Percentiles rank a stretch among this genome's conserved stretches.
phyloP scores from a whole-genome alignment of 2,113 vertebrate species.

The Gavia stellata region DNA sequence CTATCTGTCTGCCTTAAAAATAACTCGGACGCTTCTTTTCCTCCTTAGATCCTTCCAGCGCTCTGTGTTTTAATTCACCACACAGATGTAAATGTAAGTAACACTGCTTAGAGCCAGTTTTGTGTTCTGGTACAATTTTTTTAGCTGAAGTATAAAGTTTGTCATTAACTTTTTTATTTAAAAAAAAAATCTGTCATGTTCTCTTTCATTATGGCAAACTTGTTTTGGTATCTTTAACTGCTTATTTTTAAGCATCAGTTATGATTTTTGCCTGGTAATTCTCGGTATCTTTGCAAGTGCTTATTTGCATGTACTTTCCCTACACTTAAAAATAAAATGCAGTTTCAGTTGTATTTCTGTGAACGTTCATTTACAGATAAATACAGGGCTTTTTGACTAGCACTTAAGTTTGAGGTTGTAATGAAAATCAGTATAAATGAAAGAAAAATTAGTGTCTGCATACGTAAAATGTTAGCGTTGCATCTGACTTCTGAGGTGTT shows the following conservation, averaged over 20 bases:
- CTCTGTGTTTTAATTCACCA: conserved; percentile 97
- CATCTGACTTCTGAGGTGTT: neutral
- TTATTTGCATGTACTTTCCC: neutral
- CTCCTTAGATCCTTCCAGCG: conserved; percentile 89
- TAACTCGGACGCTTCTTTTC: neutral
- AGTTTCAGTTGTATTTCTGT: neutral
- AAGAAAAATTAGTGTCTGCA: neutral
- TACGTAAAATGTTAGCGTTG: neutral
- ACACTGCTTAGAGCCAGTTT: neutral
- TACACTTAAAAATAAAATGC: neutral
- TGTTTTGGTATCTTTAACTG: neutral
- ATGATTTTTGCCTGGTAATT: neutral
- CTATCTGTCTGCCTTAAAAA: neutral
- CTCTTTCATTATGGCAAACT: neutral
- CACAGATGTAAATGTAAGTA: conserved; percentile 98
- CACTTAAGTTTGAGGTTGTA: neutral
- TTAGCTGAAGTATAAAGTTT: neutral
- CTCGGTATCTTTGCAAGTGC: neutral
- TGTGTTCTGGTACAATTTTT: neutral
- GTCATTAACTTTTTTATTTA: neutral
- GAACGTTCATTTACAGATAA: neutral
- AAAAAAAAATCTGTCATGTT: neutral
- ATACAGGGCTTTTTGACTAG: neutral
- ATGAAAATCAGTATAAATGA: neutral
- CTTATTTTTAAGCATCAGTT: neutral